phyloP scores from a whole-genome alignment of 2,888 invertebrate genomes.

The Chaitophorus viminalis region DNA sequence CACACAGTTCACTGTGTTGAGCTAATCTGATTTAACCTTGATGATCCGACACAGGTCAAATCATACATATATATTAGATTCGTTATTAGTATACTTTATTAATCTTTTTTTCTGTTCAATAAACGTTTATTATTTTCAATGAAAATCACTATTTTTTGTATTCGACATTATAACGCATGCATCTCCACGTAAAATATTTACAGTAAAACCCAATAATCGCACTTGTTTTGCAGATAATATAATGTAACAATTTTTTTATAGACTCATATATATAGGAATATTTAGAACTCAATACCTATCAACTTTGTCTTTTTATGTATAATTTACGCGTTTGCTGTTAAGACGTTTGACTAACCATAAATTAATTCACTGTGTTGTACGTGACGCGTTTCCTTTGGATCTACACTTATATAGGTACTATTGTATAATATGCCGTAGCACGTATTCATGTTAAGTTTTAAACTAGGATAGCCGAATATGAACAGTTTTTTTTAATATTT shows the following conservation, averaged over 20 bases:
- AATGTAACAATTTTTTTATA: too few relatives aligned
- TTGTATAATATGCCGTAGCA: conserved; percentile 26
- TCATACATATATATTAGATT: background rate
- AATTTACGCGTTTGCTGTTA: background rate
- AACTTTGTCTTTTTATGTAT: background rate
- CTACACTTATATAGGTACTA: background rate
- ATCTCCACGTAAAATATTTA: background rate
- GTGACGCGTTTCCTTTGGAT: conserved; percentile 26
- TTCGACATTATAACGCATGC: background rate
- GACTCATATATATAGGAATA: too few relatives aligned
- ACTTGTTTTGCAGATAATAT: background rate
- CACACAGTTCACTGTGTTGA: background rate
- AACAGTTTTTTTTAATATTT: background rate
- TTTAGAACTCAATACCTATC: too few relatives aligned
- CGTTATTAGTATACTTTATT: background rate
- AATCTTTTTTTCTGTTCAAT: background rate
- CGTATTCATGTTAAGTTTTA: conserved; percentile 25
- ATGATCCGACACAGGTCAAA: background rate
- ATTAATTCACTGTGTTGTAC: conserved; percentile 16
- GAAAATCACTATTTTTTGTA: background rate
- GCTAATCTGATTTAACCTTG: background rate
- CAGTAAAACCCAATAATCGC: background rate
- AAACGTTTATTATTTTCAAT: background rate
- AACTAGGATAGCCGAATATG: background rate
- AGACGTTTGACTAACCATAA: conserved; percentile 9